Base-by-base conservation (phyloP, 2,888 invertebrate species). In the Melolontha melolontha region DNA sequence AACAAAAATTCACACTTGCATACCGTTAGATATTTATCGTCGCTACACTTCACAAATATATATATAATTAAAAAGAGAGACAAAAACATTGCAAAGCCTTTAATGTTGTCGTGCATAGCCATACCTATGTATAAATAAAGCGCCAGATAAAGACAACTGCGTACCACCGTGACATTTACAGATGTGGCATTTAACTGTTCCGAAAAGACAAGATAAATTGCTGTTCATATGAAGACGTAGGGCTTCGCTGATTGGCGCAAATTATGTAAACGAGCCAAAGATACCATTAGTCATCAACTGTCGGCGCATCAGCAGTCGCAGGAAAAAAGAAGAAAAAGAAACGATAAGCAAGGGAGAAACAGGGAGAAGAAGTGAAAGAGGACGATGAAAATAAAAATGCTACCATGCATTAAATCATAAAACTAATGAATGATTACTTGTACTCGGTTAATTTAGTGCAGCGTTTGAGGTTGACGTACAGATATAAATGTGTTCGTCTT, bases 111-210 rank as follows among this genome's bases (percentile, higher is more conserved):
- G 34, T 34, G 10, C 34, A 6, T 10, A 6, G 6, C 10, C 34
- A 34, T 34, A 34, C 34, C 34, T 34, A 34, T 10, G 10, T 29
- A 40, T 54, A 54, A 54, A 54, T 54, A 54, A 54, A 54, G 16
- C 40, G 40, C 16, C 40, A 40, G 54, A 54, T 54, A 40, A 40
- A 54, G 54, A 54, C 39, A 40, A 54, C 54, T 54, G 40, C 59
- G 34, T 16, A 59, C 59, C 59, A 34, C 47, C 34, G 59, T 73
- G 81, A 81, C 82, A 80, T 79, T 72, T 80, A 82, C 80, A 81
- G 78, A 82, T 82, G 82, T 81, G 81, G 81, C 79, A 78, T 80
- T 80, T 81, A 82, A 83, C 76, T 75, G 76, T 75, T 77, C 72
- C 72, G 75, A 79, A 81, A 79, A 78, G 81, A 75, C 79, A 79